Base-by-base conservation (phyloP, 2,888 invertebrate species). In the Platycheirus rosarum region DNA sequence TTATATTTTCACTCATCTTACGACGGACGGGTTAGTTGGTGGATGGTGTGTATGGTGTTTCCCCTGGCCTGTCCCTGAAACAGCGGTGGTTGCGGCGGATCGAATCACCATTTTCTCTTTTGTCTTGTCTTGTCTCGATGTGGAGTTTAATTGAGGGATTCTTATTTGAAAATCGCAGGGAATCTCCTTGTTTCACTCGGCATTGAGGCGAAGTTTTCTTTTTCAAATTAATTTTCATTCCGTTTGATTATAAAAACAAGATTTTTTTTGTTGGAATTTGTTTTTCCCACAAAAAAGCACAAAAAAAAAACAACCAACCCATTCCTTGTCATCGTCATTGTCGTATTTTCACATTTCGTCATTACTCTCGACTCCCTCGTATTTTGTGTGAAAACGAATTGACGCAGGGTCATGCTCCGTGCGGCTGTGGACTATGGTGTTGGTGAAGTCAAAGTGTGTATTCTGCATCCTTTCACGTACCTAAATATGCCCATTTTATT, bases 101-200 rank as follows among this genome's bases (percentile, higher is more conserved):
- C 65, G 70, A 71, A 80, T 80, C 80, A 80, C 80, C 80, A 80
- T 80, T 80, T 80, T 80, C 80, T 80, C 80, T 80, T 80, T 80
- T 80, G 80, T 80, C 80, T 80, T 40, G 29, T 57, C 23, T 23
- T 37, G 20, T 20, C 11, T 37, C 14, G 23, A 8, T 37, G 40
- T 57, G 14, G 32, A 40, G 48, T 46, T 70, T 70, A 70, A 80
- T 70, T 75, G 49, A 60, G 46, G 51, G 71, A 46, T 55, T 66
- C 32, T 51, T 49, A 53, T 66, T 70, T 51, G 42, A 48, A 62
- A 66, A 60, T 55, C 14, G 13, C 46, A 16, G 14, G 11, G 1
- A 57, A n/a, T 16, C 2, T 7, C 3, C 4, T 35, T 2, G 18
- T n/a, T n/a, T n/a, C n/a, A n/a, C n/a, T n/a, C n/a, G n/a, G n/a